A percentile compares a stretch with the other conserved stretches of the same genome.
phyloP scores from a whole-genome alignment of 2,113 vertebrate species.

The Anolis sagrei region DNA sequence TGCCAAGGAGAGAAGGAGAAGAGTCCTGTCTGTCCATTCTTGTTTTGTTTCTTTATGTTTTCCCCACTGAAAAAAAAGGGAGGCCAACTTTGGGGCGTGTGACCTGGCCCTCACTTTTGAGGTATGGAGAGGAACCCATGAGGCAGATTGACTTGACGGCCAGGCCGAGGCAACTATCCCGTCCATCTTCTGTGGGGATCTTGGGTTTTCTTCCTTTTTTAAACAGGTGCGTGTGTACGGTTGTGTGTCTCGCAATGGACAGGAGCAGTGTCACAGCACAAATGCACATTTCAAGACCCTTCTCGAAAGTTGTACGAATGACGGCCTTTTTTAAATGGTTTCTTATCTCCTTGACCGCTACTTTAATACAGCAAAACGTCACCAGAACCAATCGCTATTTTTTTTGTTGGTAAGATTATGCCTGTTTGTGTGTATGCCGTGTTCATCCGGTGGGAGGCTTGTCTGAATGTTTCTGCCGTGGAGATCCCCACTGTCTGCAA shows the following conservation, averaged over 20 bases:
- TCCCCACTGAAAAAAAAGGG: slow-evolving; percentile 22
- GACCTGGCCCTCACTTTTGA: not conserved
- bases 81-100: slow-evolving; percentile 2
- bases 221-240: not conserved
- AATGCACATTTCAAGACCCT: slow-evolving; percentile 51
- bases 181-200: slow-evolving; percentile 33
- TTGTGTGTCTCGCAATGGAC: slow-evolving; percentile 17
- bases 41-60: not conserved
- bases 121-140: slow-evolving; percentile 30
- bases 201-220: slow-evolving; percentile 40
- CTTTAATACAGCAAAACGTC: slow-evolving; percentile 64
- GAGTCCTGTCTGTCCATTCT: slow-evolving; percentile 8
- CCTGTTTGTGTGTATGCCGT: slow-evolving; percentile 38
- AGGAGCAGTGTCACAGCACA: slow-evolving; percentile 15
- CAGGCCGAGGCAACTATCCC: not conserved
- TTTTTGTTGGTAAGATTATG: slow-evolving; percentile 36
- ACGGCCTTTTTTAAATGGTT: slow-evolving; percentile 65
- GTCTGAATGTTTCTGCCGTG: not conserved
- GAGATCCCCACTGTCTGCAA: slow-evolving; percentile 44
- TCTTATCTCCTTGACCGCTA: slow-evolving; percentile 69
- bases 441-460: slow-evolving; percentile 8
- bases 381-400: not conserved
- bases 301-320: slow-evolving; percentile 52
- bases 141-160: not conserved
- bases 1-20: not conserved